Base-by-base conservation (phyloP, 2,113 vertebrate genomes). In the Mesitornis unicolor region DNA sequence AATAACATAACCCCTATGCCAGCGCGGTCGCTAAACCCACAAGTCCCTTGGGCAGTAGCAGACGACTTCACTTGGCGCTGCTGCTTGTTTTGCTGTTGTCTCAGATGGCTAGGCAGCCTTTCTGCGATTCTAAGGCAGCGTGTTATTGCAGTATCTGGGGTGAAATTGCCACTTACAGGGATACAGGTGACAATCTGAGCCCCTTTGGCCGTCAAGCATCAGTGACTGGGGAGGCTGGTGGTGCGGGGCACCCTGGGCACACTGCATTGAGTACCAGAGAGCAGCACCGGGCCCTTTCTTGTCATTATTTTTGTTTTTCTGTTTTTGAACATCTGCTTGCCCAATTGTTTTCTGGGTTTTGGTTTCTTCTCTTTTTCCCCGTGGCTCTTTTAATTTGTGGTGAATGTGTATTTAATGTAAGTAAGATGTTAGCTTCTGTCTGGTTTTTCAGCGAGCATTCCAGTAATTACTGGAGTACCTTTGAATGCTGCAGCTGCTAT, bases 41-140 rank as follows among this genome's bases (percentile, higher is more conserved):
- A 92, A 95, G 96, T 91, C 94, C 97, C 93, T 94, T 90, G 92
- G 96, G 97, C 96, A 71, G 93, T 95, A 97, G 95, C 80, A 97
- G 96, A 96, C 97, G 96, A 74, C 96, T 93, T 45, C 60, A 78
- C 90, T 97, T 95, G 77, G 51, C 43, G 35, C 97, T 96, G 95
- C 92, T 95, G 95, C 95, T 96, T 97, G 95, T 97, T 98, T 97
- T 96, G 92, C 95, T 96, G 57, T 43, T 92, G 97, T 98, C 97
- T 97, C 94, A 85, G 95, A 93, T 95, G 97, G 96, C 95, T 95
- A 94, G 95, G 90, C 90, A 96, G 97, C 92, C 33, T 97, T 98
- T 97, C 79, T 79, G 87, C 11, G 92, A 95, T 92, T 97, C 96
- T 89, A 94, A 97, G 93, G 97, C 61, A 4, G 94, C 8, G 19